Evolutionary conservation across 1,140 invertebrate genomes (phyloP).

Genomic region (Chironomus tepperi): DNA sequence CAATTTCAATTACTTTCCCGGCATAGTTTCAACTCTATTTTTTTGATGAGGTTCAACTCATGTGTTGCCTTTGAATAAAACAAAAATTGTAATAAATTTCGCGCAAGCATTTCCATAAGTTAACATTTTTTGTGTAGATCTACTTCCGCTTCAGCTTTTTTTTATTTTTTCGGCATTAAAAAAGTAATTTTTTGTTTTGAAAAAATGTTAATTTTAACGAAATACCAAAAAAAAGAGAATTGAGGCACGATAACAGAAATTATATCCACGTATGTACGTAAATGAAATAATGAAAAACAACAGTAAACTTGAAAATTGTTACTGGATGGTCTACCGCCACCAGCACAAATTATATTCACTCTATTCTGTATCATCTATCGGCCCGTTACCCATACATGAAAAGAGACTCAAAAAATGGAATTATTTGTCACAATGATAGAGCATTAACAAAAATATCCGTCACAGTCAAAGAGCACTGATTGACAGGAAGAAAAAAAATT

Average conservation of each 20-base stretch:
- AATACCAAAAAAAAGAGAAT: background rate
- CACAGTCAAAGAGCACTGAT: background rate
- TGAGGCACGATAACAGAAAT: background rate
- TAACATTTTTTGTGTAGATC: background rate
- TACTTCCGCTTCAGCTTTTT: background rate
- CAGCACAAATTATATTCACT: background rate
- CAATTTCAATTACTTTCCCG: too few relatives aligned
- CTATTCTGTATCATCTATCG: background rate
- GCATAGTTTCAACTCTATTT: too few relatives aligned
- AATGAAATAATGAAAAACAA: background rate
- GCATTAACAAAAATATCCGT: background rate
- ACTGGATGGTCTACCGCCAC: background rate
- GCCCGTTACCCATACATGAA: too few relatives aligned
- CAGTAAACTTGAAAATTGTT: background rate
- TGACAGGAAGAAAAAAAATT: background rate
- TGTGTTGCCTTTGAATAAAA: too few relatives aligned
- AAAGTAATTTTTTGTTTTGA: background rate
- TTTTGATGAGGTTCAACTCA: too few relatives aligned
- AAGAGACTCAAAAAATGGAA: background rate
- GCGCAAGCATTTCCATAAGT: background rate
- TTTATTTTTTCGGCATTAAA: background rate
- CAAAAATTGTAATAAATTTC: background rate
- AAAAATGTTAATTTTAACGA: constrained; percentile 1
- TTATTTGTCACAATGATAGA: background rate
- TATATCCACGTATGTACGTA: background rate